Evolutionary conservation across 2,113 vertebrate species (phyloP), one percentile per base, ranked within the genome.

Genomic region (Aptenodytes forsteri): DNA sequence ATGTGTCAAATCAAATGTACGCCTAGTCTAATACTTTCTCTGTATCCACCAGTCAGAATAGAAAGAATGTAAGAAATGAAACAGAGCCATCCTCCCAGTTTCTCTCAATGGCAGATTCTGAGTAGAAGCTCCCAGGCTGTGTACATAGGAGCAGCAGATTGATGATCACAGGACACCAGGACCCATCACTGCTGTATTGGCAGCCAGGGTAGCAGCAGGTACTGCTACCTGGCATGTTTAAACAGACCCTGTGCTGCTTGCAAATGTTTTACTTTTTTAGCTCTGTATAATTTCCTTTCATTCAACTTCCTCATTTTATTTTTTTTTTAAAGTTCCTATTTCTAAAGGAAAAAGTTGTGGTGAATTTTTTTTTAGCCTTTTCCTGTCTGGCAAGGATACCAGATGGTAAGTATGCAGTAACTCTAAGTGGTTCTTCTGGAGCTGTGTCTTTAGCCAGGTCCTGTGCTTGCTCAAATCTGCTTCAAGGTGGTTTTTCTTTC

Each of bases 291-390:
- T 71, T 95, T 94, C 82, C 82, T 93, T 65, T 92, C 29, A 52
- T 77, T 93, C 17, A 73, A 56, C 62, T 96, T 92, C 90, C 66
- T 61, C 4, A 2, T 91, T 91, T 89, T 77, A 2, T 71, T 62
- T 21, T 66, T 42, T 50, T 75, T 49, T 46, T 15, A 0, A 32
- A 32, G 46, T 78, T 77, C 55, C 65, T 70, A 66, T 93, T 90
- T 88, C 42, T 72, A 56, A 90, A 75, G 81, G 58, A 58, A 95
- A 92, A 90, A 69, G 23, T 92, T 86, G 62, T 36, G 86, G 79
- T 88, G 32, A 34, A 7, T 80, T 71, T 86, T 86, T 82, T 65
- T 82, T 73, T 32, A 72, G 70, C 30, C 29, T 66, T 95, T 93
- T 90, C 69, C 83, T 78, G 69, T 84, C 76, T 94, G 91, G n/a